These are phyloP conservation scores for Apis laboriosa DNA, from an alignment of 1,140 invertebrate genomes.

Conservation along the genomic window DNA sequence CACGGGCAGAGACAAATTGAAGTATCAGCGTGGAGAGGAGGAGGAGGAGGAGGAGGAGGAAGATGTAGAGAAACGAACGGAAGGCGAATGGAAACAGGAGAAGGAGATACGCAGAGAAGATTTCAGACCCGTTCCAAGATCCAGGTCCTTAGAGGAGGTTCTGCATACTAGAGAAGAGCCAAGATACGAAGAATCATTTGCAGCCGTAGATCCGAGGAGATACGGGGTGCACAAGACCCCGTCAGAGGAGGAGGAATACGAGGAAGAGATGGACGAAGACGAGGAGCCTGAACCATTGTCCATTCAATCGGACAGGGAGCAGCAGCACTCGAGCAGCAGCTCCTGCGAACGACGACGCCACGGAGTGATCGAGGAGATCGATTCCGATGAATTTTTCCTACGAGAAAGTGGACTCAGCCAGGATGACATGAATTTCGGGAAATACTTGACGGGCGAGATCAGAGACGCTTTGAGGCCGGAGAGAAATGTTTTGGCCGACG, in stretches of 20 bases:
- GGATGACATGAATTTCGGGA: constrained; percentile 89
- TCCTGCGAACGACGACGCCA: constrained; percentile 80
- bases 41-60: constrained; percentile 17
- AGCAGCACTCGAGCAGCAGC: constrained; percentile 79
- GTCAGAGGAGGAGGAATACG: constrained; percentile 50
- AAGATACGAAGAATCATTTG: constrained; percentile 63
- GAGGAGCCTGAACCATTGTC: constrained; percentile 64
- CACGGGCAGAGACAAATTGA: constrained; percentile 53
- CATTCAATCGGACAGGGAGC: constrained; percentile 77
- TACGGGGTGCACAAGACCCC: constrained; percentile 50
- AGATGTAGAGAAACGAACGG: no score
- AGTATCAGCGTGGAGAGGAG: constrained; percentile 16
- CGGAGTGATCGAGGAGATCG: constrained; percentile 90
- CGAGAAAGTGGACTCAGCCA: constrained; percentile 89
- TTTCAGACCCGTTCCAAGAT: constrained; percentile 37
- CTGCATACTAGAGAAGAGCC: constrained; percentile 34
- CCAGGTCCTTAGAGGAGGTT: constrained; percentile 54
- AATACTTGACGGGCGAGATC: constrained; percentile 89
- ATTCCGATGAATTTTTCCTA: constrained; percentile 93
- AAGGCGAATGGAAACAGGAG: constrained; percentile 23
- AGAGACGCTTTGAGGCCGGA: constrained; percentile 86
- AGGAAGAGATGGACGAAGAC: constrained; percentile 65
- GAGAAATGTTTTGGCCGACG: constrained; percentile 84
- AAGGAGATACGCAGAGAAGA: constrained; percentile 35
- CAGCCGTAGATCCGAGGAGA: constrained; percentile 70